Evolutionary conservation across 2,797 vertebrate species (phyloP).

Genomic region (Schizopygopsis malacanthus): DNA sequence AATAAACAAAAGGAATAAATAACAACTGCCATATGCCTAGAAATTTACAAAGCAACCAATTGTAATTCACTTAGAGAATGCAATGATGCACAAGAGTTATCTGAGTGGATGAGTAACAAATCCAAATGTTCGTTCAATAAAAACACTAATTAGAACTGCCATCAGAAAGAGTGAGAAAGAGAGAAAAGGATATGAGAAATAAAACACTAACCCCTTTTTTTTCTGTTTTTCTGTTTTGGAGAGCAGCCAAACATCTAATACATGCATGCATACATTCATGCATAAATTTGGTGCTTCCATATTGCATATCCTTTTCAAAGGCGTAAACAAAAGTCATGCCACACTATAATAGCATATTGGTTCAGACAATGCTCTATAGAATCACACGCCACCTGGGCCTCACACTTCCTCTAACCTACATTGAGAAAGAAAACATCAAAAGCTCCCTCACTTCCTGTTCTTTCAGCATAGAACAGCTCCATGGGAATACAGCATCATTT

Average conservation of each 20-base stretch:
- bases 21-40: background rate
- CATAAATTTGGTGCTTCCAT: slow-evolving; percentile 21
- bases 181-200: slow-evolving; percentile 62
- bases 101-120: slow-evolving; percentile 59
- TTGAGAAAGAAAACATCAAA: slow-evolving; percentile 45
- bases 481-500: slow-evolving; percentile 39
- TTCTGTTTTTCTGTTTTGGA: background rate
- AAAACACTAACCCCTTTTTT: slow-evolving; percentile 13
- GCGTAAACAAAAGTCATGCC: background rate
- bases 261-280: slow-evolving; percentile 4
- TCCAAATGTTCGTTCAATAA: slow-evolving; percentile 62
- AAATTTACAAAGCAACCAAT: background rate
- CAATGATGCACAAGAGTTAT: slow-evolving; percentile 21
- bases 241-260: slow-evolving; percentile 16
- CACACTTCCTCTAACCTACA: slow-evolving; percentile 45
- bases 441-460: slow-evolving; percentile 34
- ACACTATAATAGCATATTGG: slow-evolving; percentile 10
- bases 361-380: slow-evolving; percentile 5
- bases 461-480: slow-evolving; percentile 6
- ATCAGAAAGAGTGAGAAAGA: slow-evolving; percentile 67
- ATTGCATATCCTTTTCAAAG: slow-evolving; percentile 20
- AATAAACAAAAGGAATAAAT: background rate
- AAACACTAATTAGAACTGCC: slow-evolving; percentile 69
- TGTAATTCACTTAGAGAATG: background rate
- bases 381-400: slow-evolving; percentile 22